phyloP scores from a whole-genome alignment of 2,113 vertebrate genomes.

The Grantiella picta region DNA sequence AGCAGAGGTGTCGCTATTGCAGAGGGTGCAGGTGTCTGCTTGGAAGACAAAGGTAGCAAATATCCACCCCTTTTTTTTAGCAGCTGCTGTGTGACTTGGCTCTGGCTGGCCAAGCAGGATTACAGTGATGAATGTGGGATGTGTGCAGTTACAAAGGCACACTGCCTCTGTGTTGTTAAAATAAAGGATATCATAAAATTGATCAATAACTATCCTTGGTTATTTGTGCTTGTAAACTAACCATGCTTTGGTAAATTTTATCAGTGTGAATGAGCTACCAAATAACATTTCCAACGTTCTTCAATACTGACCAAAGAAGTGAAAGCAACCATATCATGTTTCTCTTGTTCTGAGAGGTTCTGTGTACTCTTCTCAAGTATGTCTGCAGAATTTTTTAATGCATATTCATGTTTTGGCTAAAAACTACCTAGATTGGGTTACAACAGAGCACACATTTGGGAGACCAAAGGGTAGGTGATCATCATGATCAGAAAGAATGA shows the following conservation, averaged over 20 bases:
- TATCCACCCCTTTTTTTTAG: background rate
- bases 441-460: background rate
- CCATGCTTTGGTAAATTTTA: background rate
- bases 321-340: background rate
- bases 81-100: background rate
- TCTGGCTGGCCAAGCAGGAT: background rate
- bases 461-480: background rate
- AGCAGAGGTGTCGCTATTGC: background rate
- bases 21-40: fast-evolving
- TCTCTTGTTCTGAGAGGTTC: background rate
- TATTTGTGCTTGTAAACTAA: background rate
- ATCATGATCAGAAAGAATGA: background rate
- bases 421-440: background rate
- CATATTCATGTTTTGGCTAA: background rate
- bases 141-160: background rate
- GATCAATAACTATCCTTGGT: background rate
- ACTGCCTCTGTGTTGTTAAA: background rate
- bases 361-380: background rate
- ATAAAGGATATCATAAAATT: background rate
- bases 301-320: background rate
- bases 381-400: background rate
- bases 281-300: background rate
- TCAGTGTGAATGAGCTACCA: background rate
- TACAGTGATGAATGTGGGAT: background rate
- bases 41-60: background rate